These are phyloP conservation scores for Heliothis virescens DNA, from an alignment of 1,140 invertebrate genomes.

Conservation along the genomic window DNA sequence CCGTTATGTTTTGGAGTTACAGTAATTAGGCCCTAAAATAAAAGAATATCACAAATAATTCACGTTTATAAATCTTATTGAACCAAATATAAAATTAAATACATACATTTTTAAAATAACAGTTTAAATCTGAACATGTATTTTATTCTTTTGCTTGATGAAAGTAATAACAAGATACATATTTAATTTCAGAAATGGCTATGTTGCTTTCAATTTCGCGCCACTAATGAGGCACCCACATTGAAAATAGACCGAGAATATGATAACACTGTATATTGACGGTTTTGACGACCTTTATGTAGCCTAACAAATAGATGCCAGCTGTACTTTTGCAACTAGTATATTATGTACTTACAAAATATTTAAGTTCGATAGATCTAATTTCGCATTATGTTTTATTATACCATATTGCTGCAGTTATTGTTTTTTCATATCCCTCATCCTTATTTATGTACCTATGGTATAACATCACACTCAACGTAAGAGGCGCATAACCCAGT, in stretches of 20 bases:
- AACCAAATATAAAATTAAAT: background rate
- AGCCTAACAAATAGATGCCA: conserved; percentile 7
- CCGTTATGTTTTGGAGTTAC: conserved; percentile 17
- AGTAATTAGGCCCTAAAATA: conserved; percentile 39
- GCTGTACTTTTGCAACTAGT: conserved; percentile 15
- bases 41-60: conserved; percentile 33
- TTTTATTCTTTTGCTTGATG: background rate
- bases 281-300: conserved; percentile 24
- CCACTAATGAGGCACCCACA: background rate
- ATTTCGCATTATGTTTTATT: conserved; percentile 7
- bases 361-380: conserved; percentile 17
- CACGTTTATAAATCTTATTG: background rate
- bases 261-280: background rate
- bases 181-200: background rate
- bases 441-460: background rate
- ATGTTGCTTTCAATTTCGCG: background rate
- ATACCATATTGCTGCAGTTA: background rate
- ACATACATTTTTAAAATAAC: background rate
- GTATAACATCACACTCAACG: conserved; percentile 22
- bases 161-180: background rate
- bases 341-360: conserved; percentile 7
- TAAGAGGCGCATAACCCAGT: conserved; percentile 18
- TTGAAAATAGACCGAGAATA: conserved; percentile 1
- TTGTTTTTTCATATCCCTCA: background rate
- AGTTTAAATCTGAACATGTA: background rate